Evolutionary conservation across 2,113 vertebrate genomes (phyloP).

Genomic region (Todiramphus chloris): DNA sequence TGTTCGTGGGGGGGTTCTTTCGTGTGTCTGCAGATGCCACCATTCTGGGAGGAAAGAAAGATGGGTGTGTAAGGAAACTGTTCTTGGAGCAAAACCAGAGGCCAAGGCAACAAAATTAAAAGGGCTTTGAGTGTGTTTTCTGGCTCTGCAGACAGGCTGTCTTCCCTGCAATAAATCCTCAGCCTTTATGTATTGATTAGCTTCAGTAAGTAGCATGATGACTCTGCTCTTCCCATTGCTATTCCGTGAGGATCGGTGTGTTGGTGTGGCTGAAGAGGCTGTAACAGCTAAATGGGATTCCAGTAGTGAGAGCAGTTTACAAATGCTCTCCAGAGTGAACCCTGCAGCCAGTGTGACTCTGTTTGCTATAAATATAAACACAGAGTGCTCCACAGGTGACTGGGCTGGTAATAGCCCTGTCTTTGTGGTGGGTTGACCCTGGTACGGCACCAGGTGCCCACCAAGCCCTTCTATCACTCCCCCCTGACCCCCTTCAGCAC

Average conservation of each 20-base stretch:
- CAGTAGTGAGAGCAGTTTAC: slow-evolving; percentile 1
- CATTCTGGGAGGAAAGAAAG: neutral
- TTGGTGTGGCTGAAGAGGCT: neutral
- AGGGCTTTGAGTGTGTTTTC: slow-evolving; percentile 24
- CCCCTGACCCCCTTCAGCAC: too few species aligned
- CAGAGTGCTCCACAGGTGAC: neutral
- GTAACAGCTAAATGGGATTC: slow-evolving; percentile 46
- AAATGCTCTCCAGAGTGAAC: slow-evolving; percentile 29
- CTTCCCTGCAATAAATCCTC: slow-evolving; percentile 34
- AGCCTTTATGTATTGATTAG: slow-evolving; percentile 53
- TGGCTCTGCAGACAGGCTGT: slow-evolving; percentile 11
- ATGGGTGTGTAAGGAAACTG: neutral
- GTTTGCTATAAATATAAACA: slow-evolving; percentile 6
- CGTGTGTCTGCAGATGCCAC: neutral
- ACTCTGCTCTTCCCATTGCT: slow-evolving; percentile 5
- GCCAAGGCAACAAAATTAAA: slow-evolving; percentile 22
- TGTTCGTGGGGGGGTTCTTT: neutral
- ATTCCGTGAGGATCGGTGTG: neutral
- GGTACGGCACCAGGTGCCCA: too few species aligned
- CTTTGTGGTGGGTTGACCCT: neutral
- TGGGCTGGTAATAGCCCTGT: neutral
- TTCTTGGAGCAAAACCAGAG: neutral
- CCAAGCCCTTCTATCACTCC: too few species aligned
- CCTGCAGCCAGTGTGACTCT: neutral
- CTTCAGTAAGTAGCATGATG: slow-evolving; percentile 16